Evolutionary conservation across 2,113 vertebrate species (phyloP).

Genomic region (Brachionichthys hirsutus): DNA sequence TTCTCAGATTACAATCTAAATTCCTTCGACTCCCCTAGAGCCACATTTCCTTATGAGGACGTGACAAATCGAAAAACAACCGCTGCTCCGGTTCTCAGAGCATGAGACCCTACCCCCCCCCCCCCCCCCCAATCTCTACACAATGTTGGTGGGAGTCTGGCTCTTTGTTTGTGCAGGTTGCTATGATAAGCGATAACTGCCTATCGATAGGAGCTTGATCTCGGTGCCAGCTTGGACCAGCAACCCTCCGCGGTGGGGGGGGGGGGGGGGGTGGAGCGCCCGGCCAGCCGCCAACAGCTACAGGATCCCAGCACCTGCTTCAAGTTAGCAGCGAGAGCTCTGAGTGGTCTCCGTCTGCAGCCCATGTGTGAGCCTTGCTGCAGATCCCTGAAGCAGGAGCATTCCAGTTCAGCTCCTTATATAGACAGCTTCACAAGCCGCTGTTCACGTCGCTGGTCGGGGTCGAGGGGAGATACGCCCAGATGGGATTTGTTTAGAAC

Average conservation of each 20-base stretch:
- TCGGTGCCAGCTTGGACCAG: slow-evolving; percentile 52
- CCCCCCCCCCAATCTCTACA: slow-evolving; percentile 79
- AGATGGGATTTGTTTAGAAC: not conserved
- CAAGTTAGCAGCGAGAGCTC: slow-evolving; percentile 68
- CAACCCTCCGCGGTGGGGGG: slow-evolving; percentile 11
- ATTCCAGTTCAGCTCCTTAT: slow-evolving; percentile 66
- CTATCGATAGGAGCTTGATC: slow-evolving; percentile 26
- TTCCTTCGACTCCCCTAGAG: slow-evolving; percentile 33
- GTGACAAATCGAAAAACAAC: slow-evolving; percentile 64
- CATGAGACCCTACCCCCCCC: too few relatives aligned
- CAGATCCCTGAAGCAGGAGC: slow-evolving; percentile 25
- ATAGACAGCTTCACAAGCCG: slow-evolving; percentile 56
- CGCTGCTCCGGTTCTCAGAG: slow-evolving; percentile 82
- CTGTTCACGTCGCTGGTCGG: slow-evolving; percentile 23
- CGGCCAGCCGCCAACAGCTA: slow-evolving; percentile 71
- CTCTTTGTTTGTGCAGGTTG: slow-evolving; percentile 81
- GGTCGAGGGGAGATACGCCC: slow-evolving; percentile 18
- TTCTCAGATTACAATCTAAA: slow-evolving; percentile 55
- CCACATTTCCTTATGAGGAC: slow-evolving; percentile 82
- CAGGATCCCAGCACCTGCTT: slow-evolving; percentile 82
- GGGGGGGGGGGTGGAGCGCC: slow-evolving; percentile 13
- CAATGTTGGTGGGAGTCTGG: slow-evolving; percentile 52
- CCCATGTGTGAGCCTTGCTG: slow-evolving; percentile 61
- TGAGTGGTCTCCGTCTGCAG: slow-evolving; percentile 68
- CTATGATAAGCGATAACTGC: slow-evolving; percentile 59